A percentile compares a stretch with the other conserved stretches of the same genome.
These are phyloP conservation scores for Cygnus atratus DNA, from an alignment of 2,113 vertebrate species.

Conservation along the genomic window DNA sequence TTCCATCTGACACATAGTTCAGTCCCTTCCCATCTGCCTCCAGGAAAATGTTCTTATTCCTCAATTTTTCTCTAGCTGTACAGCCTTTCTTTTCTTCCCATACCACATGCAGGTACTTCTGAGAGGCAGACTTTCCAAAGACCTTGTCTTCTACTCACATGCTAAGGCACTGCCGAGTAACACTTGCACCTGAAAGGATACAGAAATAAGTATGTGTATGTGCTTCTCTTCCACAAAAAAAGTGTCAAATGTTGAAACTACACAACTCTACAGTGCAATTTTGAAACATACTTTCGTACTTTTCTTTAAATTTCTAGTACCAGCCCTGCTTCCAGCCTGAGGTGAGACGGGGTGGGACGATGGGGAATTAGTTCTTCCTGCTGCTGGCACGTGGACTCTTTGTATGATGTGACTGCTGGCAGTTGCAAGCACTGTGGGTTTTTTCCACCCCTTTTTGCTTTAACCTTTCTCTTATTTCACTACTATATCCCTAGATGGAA, in stretches of 20 bases:
- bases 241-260: not conserved
- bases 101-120: not conserved
- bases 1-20: not conserved
- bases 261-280: not conserved
- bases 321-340: not conserved
- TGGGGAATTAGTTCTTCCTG: fast-evolving
- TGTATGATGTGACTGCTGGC: not conserved
- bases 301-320: not conserved
- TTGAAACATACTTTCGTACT: not conserved
- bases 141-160: fast-evolving
- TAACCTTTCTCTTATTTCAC: not conserved
- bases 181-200: fast-evolving
- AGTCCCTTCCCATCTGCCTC: not conserved
- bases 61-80: not conserved
- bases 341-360: fast-evolving
- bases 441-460: not conserved
- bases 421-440: fast-evolving
- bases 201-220: not conserved
- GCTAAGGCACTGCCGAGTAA: not conserved
- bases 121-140: not conserved
- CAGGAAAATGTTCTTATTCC: not conserved
- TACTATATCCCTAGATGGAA: not conserved
- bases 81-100: not conserved
- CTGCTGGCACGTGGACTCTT: too few relatives aligned
- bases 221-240: not conserved